Base-by-base conservation (phyloP, 64 coral and sea anemone genomes). In the Exaiptasia diaphana region DNA sequence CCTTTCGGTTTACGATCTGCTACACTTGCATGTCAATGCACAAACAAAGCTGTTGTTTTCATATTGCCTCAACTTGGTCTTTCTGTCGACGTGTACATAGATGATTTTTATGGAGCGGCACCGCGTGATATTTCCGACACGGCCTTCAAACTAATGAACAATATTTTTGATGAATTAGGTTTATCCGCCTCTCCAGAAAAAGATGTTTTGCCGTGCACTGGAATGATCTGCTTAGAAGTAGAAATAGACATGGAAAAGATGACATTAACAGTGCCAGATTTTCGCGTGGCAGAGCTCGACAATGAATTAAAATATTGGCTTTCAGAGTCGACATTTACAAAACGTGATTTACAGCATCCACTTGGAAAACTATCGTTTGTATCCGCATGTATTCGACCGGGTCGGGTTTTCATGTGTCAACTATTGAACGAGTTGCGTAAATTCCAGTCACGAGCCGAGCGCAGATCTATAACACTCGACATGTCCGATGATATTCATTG, bases 1-100 rank as follows among this genome's bases (percentile, higher is more conserved):
- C 79, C 88, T 3, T 90, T 90, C 57, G 79, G 88, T 13, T 22
- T 83, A 18, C 88, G 71, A 4, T 83, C 79, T 21, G 68, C 78
- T 5, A 83, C 70, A 2, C 24, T 83, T 30, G 60, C 48, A 22
- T 90, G 88, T 76, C 88, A 90, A 32, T 43, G 59, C 6, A 77
- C 59, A 31, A 90, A 69, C 18, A 67, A 90, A 41, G 60, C 22
- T 26, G 70, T 90, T 15, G 70, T 56, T 38, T 76, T 57, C 25
- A 90, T 90, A 33, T 31, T 90, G 20, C 42, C 11, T 20, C 21
- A 76, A 1, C 8, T 53, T 36, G 79, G 71, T 11, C 41, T 90
- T 65, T 57, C 20, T 3, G 62, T 79, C 0, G 74, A 73, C 30
- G 81, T 73, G 28, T 85, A 78, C 22, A 61, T 83, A 39, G 71